These are phyloP conservation scores for Melanotaenia maccullochi DNA, from an alignment of 2,797 vertebrate species.

Conservation along the genomic window DNA sequence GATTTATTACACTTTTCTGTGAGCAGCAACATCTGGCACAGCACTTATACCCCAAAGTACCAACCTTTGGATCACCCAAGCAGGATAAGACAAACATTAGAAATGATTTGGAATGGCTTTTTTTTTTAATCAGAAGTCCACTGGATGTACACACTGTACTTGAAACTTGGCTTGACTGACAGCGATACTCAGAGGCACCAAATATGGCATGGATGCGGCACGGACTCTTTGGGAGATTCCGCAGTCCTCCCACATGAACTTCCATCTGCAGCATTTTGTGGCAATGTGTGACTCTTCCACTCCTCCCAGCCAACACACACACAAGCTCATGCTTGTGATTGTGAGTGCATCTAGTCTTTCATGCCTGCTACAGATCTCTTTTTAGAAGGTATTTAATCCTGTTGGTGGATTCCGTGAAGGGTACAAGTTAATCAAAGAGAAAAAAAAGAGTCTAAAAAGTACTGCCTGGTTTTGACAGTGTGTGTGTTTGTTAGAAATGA, in stretches of 20 bases:
- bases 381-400: slow-evolving; percentile 34
- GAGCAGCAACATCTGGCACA: slow-evolving; percentile 46
- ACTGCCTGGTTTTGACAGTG: slow-evolving; percentile 30
- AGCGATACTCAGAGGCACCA: slow-evolving; percentile 65
- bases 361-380: slow-evolving; percentile 17
- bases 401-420: slow-evolving; percentile 20
- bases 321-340: slow-evolving; percentile 13
- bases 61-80: slow-evolving; percentile 39
- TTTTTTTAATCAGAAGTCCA: slow-evolving; percentile 43
- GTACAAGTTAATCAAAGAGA: slow-evolving; percentile 28
- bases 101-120: slow-evolving; percentile 65
- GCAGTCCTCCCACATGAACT: slow-evolving; percentile 68
- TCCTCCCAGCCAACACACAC: slow-evolving; percentile 14
- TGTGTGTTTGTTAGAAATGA: slow-evolving; percentile 37
- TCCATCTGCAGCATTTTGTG: slow-evolving; percentile 61
- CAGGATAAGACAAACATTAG: slow-evolving; percentile 55
- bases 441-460: slow-evolving; percentile 11
- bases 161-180: slow-evolving; percentile 72
- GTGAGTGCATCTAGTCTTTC: slow-evolving; percentile 18
- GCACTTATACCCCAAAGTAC: slow-evolving; percentile 43
- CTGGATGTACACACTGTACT: slow-evolving; percentile 64
- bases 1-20: slow-evolving; percentile 33
- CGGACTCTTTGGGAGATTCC: slow-evolving; percentile 70
- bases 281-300: slow-evolving; percentile 48
- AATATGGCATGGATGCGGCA: slow-evolving; percentile 71